Conservation (phyloP, 2,888 invertebrate species). For the Polietes domitor region DNA sequence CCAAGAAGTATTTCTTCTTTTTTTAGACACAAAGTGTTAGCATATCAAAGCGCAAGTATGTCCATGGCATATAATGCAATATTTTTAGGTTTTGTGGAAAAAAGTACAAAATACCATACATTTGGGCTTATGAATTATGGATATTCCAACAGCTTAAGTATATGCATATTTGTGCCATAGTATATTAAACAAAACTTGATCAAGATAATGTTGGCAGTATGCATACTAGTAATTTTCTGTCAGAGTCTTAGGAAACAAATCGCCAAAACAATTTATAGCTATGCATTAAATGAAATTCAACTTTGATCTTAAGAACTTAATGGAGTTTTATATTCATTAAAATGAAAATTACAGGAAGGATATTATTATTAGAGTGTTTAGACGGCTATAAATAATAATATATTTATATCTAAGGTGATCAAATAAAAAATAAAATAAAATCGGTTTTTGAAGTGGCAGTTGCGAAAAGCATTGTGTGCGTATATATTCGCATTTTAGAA, state of each 20-base stretch:
- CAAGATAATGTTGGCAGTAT: slow-evolving; percentile 35
- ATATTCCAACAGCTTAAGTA: slow-evolving; percentile 53
- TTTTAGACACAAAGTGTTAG: neutral
- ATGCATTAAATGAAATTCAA: no score
- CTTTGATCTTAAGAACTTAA: slow-evolving; percentile 39
- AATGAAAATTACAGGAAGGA: neutral
- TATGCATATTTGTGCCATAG: slow-evolving; percentile 19
- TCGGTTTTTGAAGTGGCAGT: no score
- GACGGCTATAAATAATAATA: no score
- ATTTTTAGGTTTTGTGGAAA: neutral
- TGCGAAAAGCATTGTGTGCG: no score
- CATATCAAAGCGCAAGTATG: neutral
- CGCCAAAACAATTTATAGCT: slow-evolving; percentile 12
- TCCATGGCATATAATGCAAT: neutral
- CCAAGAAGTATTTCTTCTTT: slow-evolving; percentile 8
- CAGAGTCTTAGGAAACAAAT: slow-evolving; percentile 9
- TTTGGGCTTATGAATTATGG: slow-evolving; percentile 56
- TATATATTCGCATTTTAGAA: no score
- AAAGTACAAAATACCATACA: neutral
- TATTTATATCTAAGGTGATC: no score
- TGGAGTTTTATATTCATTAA: neutral
- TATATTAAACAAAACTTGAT: slow-evolving; percentile 1
- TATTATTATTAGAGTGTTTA: no score
- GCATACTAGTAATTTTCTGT: slow-evolving; percentile 9
- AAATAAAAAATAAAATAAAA: no score